Base-by-base conservation (phyloP, 2,113 vertebrate species). In the Cromileptes altivelis region DNA sequence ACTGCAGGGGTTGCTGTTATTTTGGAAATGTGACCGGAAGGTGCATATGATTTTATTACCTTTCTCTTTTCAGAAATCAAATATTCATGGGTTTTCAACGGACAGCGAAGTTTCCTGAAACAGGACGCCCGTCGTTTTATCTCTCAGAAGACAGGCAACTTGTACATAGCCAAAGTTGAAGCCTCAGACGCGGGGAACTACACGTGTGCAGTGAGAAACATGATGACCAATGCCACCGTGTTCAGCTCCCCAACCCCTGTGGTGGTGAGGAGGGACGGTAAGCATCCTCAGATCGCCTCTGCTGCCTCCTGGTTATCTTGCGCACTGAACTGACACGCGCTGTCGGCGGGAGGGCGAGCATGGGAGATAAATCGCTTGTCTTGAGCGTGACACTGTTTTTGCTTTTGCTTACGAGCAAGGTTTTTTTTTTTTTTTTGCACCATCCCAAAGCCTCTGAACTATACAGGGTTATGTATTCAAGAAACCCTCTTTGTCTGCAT, bases 81-180 rank as follows among this genome's bases (percentile, higher is more conserved):
- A 79, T 98, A 97, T 37, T 92, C 91, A 0, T 98, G 97, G 97
- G 85, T 95, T 82, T 97, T 97, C 94, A 97, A 98, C 18, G 93
- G 96, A 0, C 90, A 71, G 3, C 93, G 91, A 3, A 70, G 96
- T 14, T 78, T 94, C 1, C 92, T 97, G 3, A 91, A 93, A 63
- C 96, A 95, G 21, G 96, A 97, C 5, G 85, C 76, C 0, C 92
- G 95, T 0, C 91, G 95, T 19, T 98, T 98, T 14, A 93, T 98
- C 12, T 98, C 97, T 0, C 97, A 97, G 89, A 92, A 80, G 25
- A 98, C 97, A 0, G 97, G 97, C 0, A 97, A 96, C 75, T 86
- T 97, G 58, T 98, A 97, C 90, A 94, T 98, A 0, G 96, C 97
- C 70, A 98, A 98, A 90, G 96, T 97, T 11, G 96, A 97, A 69